Base-by-base conservation (phyloP, 2,888 invertebrate species). In the Drosophila melanosoma region DNA sequence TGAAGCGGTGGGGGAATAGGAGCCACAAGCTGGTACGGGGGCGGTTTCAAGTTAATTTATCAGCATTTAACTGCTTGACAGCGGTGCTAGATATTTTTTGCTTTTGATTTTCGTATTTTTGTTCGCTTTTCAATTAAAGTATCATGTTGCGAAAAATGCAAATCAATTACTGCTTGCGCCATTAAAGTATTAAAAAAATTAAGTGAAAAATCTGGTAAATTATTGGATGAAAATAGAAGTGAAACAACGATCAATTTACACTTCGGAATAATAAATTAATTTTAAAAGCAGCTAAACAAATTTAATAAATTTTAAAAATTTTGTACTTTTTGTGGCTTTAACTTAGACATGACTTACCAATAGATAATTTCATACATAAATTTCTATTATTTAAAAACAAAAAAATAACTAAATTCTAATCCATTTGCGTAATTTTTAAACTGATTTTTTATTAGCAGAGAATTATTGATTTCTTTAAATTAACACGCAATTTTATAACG, bases 61-160 rank as follows among this genome's bases (percentile, higher is more conserved):
- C 90, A 87, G 87, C 89, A 83, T 87, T 85, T 85, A 85, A 85
- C 86, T 82, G 90, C 85, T 79, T 89, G 89, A 84, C 85, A 78
- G 74, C 70, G 68, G 59, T 60, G 71, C 71, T 60, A 65, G 58
- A 61, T 32, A 59, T 67, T 51, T 60, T 40, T 56, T 20, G 20
- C 40, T 11, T 23, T 40, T 40, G 42, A 36, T 57, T 26, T 63
- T n/a, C 40, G 42, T n/a, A 36, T 23, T 42, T 33, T 36, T 15
- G 15, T 40, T 2, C 42, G 26, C 53, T 63, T 69, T 76, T 57
- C 75, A 75, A 62, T 76, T 65, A 62, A 76, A 76, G 80, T 63
- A 70, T 80, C 61, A 26, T 33, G 33, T 64, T 20, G 23, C 17
- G 7, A 33, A 53, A 51, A 33, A 51, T 26, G 54, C 54, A 71